Percentiles rank a stretch among this genome's conserved stretches.
These are phyloP conservation scores for Apamea monoglypha DNA, from an alignment of 2,888 invertebrate genomes.

Conservation along the genomic window DNA sequence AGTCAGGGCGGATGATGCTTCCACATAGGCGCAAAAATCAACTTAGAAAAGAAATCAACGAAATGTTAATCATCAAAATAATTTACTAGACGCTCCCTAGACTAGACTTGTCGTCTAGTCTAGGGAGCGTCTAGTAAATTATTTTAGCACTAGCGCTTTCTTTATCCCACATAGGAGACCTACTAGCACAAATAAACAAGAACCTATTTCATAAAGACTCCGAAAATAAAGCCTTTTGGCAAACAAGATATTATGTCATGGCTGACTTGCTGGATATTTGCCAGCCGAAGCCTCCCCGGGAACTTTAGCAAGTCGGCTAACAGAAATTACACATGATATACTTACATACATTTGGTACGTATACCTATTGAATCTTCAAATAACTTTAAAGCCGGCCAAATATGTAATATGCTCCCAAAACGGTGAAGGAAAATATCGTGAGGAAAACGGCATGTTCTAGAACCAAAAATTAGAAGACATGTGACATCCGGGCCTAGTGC, in stretches of 20 bases:
- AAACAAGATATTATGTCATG: constrained; percentile 69
- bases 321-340: constrained; percentile 48
- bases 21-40: neutral
- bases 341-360: constrained; percentile 17
- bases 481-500: too few relatives aligned
- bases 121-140: constrained; percentile 44
- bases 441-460: neutral
- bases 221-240: constrained; percentile 68
- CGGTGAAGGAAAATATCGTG: neutral
- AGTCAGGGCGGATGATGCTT: neutral
- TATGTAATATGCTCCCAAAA: neutral
- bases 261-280: constrained; percentile 67
- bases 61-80: constrained; percentile 12
- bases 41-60: neutral
- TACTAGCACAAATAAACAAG: constrained; percentile 60
- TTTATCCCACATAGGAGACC: constrained; percentile 44
- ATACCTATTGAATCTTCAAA: constrained; percentile 25
- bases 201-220: constrained; percentile 52
- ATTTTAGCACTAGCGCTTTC: constrained; percentile 25
- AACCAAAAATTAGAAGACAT: neutral
- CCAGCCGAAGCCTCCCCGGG: constrained; percentile 67
- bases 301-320: constrained; percentile 52
- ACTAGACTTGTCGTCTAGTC: too few relatives aligned
- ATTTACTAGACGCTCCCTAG: neutral
- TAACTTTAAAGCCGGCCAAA: constrained; percentile 19